Conservation (phyloP, 2,888 invertebrate genomes). For the Aelia acuminata region DNA sequence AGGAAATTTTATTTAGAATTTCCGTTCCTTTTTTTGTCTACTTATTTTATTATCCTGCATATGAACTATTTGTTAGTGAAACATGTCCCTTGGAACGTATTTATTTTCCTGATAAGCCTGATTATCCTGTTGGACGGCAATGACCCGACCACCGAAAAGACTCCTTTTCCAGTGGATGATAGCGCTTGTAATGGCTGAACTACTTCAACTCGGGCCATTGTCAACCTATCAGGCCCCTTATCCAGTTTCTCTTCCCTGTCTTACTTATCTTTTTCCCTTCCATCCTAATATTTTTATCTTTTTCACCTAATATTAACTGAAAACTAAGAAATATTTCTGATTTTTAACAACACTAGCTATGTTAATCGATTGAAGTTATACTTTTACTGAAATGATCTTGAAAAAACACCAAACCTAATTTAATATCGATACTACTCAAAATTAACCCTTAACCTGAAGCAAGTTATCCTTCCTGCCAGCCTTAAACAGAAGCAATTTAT, state of each 20-base stretch:
- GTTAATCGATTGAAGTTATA: too few species aligned
- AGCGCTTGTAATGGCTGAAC: not conserved
- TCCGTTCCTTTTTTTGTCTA: too few species aligned
- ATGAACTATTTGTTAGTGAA: too few species aligned
- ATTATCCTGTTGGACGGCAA: not conserved
- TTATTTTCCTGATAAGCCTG: not conserved
- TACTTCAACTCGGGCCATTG: constrained; percentile 11
- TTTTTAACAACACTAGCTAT: not conserved
- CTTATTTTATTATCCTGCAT: too few species aligned
- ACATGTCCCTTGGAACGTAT: too few species aligned
- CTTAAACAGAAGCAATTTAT: too few species aligned
- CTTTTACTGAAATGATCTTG: too few species aligned
- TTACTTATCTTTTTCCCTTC: not conserved
- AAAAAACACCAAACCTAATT: too few species aligned
- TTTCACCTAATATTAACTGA: not conserved
- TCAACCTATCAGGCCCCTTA: constrained; percentile 35
- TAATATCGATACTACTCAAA: too few species aligned
- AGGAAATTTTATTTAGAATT: too few species aligned
- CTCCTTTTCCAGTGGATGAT: not conserved
- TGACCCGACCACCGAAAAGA: not conserved
- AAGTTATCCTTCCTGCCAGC: too few species aligned
- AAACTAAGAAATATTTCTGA: not conserved
- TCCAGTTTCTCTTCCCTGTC: constrained; percentile 5
- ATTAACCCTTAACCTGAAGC: too few species aligned
- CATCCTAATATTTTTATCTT: not conserved